Evolutionary conservation across 2,797 vertebrate species (phyloP).

Genomic region (Thamnophis elegans): DNA sequence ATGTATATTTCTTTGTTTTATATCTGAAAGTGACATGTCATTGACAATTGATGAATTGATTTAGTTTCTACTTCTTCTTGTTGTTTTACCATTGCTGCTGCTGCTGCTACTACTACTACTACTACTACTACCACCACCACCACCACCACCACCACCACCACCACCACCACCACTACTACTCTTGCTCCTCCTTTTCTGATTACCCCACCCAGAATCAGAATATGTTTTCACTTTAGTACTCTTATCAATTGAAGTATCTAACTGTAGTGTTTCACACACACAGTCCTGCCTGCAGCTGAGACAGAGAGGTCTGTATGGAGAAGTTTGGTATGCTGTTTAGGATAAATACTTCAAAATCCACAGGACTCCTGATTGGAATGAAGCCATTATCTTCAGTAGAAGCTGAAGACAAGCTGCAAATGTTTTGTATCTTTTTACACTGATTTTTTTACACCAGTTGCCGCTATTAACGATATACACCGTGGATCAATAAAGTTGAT

Average conservation of each 20-base stretch:
- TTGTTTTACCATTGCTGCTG: background rate
- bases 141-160: too few relatives aligned
- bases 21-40: background rate
- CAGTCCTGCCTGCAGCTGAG: background rate
- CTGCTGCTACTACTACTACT: too few relatives aligned
- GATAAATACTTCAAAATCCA: background rate
- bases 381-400: background rate
- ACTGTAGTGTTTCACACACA: background rate
- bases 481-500: background rate
- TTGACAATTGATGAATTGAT: background rate
- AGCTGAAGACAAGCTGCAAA: background rate
- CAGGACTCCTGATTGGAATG: background rate
- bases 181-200: background rate
- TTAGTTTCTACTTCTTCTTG: background rate
- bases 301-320: background rate
- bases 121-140: too few relatives aligned
- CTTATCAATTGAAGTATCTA: background rate
- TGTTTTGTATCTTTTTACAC: background rate
- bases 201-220: background rate
- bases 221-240: background rate
- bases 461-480: background rate
- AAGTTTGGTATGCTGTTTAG: background rate
- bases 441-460: background rate
- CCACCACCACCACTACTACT: background rate
- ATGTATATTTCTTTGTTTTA: background rate